phyloP scores from a whole-genome alignment of 2,888 invertebrate species.

The Protonemura montana region DNA sequence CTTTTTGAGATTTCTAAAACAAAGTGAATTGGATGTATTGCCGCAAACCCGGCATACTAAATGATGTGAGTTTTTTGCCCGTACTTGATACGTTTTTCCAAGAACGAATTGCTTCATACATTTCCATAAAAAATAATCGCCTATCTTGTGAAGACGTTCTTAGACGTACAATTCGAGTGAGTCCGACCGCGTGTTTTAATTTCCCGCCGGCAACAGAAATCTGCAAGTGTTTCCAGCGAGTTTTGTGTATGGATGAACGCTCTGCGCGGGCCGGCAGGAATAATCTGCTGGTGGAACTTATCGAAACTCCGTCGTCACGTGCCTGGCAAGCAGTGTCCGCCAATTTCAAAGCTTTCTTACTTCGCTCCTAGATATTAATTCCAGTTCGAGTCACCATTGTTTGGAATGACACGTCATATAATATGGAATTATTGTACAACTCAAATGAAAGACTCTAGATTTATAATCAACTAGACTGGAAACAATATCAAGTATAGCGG shows the following conservation, averaged over 20 bases:
- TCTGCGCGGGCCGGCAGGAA: neutral
- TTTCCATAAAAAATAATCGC: too few species aligned
- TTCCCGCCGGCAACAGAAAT: neutral
- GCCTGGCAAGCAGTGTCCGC: neutral
- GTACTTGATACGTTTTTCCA: too few species aligned
- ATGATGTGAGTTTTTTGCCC: too few species aligned
- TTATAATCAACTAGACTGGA: conserved; percentile 39
- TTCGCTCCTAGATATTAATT: neutral
- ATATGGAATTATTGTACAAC: conserved; percentile 40
- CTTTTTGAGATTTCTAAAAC: too few species aligned
- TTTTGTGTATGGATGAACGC: neutral
- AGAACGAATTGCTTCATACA: too few species aligned
- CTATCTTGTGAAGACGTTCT: too few species aligned
- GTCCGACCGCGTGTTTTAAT: neutral
- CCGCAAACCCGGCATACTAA: too few species aligned
- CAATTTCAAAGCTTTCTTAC: neutral
- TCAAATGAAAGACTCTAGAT: conserved; percentile 36
- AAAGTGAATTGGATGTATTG: too few species aligned
- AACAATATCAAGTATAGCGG: conserved; percentile 36
- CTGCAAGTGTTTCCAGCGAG: too few species aligned
- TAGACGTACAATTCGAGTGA: too few species aligned
- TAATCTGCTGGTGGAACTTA: conserved; percentile 19
- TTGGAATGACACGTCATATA: conserved; percentile 39
- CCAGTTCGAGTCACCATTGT: conserved; percentile 16
- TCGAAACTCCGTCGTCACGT: conserved; percentile 28